Conservation (phyloP, 30 jellyfish, hydroid and myxozoan species). For the Nemopilema nomurai region DNA sequence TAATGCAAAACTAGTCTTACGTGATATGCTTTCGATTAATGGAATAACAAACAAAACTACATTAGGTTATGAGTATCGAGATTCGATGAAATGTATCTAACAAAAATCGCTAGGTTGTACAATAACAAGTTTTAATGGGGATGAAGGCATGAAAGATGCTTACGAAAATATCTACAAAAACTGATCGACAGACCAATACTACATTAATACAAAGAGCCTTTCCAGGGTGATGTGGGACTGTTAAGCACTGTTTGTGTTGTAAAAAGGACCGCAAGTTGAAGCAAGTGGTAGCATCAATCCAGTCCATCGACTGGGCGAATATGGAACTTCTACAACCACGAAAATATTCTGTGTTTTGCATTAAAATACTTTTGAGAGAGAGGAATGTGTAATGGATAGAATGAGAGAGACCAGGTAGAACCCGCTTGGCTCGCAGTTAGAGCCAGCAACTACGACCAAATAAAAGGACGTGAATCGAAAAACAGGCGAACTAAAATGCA, state of each 20-base stretch:
- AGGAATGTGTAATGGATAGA: no score
- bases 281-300: no score
- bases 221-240: background rate
- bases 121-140: background rate
- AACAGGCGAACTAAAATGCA: no score
- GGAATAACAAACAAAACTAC: background rate
- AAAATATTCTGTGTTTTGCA: no score
- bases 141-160: background rate
- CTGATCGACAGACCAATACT: background rate
- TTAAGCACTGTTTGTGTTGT: background rate
- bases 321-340: no score
- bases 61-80: background rate
- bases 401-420: no score
- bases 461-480: no score
- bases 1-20: background rate
- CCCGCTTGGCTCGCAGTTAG: no score
- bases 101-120: background rate
- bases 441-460: no score
- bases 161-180: background rate
- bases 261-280: background rate
- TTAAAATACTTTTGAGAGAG: no score
- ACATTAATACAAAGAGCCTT: background rate
- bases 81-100: background rate
- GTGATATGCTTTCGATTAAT: background rate
- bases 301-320: no score